Evolutionary conservation across 2,113 vertebrate genomes (phyloP), one percentile per base, ranked within the genome.

Genomic region (Scomber colias): DNA sequence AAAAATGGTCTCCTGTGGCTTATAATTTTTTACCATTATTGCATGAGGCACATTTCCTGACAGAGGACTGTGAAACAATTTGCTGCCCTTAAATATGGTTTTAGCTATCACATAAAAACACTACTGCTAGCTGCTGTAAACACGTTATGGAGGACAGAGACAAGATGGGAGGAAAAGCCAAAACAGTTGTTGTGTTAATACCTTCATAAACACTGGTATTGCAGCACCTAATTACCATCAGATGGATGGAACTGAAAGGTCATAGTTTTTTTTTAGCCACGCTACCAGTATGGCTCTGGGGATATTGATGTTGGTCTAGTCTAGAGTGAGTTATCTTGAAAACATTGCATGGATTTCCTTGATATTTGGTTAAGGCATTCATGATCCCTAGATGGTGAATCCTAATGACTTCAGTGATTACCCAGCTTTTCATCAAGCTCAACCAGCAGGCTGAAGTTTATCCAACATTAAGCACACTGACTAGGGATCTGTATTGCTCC

Each of bases 201-300:
- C 93, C 89, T 94, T 93, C 90, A 90, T 90, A 70, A 50, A 94
- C 92, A 90, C 84, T 92, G 89, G 93, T 92, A 95, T 95, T 89
- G 94, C 92, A 87, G 87, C 82, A 94, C 91, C 94, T 94, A 81
- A 93, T 92, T 95, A 89, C 13, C 63, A 83, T 95, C 93, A 94
- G 90, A 92, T 92, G 87, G 86, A 90, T 93, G 94, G 88, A 94
- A 86, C 85, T 70, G 85, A 92, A 93, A 94, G 87, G 87, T 94
- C 90, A 93, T 64, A 86, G 92, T 81, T 60, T 79, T 94, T 77
- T 90, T 89, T 87, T 71, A 66, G 66, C 73, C 71, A 67, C 3
- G 21, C 57, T 76, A 51, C 72, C 55, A 44, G 67, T n/a, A 4
- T 4, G 14, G 68, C 89, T 81, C 61, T 10, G n/a, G 71, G 71